Evolutionary conservation across 2,888 invertebrate species (phyloP).

Genomic region (Protodeltote pygarga): DNA sequence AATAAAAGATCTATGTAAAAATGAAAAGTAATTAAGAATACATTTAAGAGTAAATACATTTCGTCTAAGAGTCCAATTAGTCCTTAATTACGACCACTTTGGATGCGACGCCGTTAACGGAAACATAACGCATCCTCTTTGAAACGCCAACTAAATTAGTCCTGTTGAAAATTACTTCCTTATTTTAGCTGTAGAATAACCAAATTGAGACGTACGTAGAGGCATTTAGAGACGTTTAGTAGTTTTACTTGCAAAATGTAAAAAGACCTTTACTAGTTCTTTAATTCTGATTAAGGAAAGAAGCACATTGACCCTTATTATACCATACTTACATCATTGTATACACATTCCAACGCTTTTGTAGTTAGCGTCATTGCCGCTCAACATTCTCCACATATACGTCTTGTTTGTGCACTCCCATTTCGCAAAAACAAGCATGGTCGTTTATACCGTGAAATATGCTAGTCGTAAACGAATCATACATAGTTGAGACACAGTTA

Average conservation of each 20-base stretch:
- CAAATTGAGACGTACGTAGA: slow-evolving; percentile 24
- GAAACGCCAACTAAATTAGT: slow-evolving; percentile 65
- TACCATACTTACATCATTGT: neutral
- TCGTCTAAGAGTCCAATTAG: slow-evolving; percentile 30
- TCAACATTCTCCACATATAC: slow-evolving; percentile 17
- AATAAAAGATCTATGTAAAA: slow-evolving; percentile 4
- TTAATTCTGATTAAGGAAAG: neutral
- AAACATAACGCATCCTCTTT: slow-evolving; percentile 71
- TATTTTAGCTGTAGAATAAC: slow-evolving; percentile 47
- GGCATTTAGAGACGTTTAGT: neutral
- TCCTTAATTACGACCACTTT: slow-evolving; percentile 58
- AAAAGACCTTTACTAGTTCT: neutral
- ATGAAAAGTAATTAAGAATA: slow-evolving; percentile 5
- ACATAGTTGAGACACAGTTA: slow-evolving; percentile 52
- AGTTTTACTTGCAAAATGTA: neutral
- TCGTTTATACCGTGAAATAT: slow-evolving; percentile 53
- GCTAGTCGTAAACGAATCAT: slow-evolving; percentile 56
- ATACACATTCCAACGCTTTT: slow-evolving; percentile 21
- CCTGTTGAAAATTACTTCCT: slow-evolving; percentile 72
- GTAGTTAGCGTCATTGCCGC: slow-evolving; percentile 10
- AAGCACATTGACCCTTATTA: slow-evolving; percentile 4
- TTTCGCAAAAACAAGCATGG: slow-evolving; percentile 54
- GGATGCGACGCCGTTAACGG: slow-evolving; percentile 60
- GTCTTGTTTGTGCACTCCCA: slow-evolving; percentile 37
- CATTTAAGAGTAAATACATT: slow-evolving; percentile 24